Conservation (phyloP, 2,113 vertebrate species). For the Eudyptes chrysolophus region DNA sequence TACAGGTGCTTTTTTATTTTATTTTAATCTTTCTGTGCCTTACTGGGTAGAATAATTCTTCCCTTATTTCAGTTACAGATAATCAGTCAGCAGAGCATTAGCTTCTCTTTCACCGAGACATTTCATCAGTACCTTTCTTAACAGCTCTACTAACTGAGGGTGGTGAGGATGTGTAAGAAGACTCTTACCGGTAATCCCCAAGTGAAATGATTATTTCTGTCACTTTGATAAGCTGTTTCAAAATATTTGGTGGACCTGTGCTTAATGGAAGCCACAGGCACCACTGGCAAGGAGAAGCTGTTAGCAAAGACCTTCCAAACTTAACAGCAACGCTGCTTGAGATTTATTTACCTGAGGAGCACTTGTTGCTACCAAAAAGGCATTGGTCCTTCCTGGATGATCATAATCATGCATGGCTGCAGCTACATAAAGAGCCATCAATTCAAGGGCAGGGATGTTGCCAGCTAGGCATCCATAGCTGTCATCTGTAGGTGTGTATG, state of each 20-base stretch:
- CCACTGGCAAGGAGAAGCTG: not conserved
- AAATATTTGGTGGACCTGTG: not conserved
- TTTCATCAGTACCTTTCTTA: not conserved
- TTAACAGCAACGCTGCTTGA: not conserved
- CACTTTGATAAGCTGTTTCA: not conserved
- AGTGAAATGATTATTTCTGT: not conserved
- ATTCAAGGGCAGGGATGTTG: constrained; percentile 94
- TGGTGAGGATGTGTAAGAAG: not conserved
- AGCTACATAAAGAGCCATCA: constrained; percentile 98
- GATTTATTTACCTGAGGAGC: constrained; percentile 87
- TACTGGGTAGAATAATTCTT: not conserved
- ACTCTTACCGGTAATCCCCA: not conserved
- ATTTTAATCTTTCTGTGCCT: not conserved
- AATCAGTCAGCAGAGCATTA: not conserved
- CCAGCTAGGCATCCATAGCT: constrained; percentile 91
- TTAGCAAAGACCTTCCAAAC: not conserved
- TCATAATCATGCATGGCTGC: constrained; percentile 99
- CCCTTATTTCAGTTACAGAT: not conserved
- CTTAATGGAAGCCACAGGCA: not conserved
- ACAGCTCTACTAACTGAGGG: not conserved
- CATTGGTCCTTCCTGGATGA: constrained; percentile 95
- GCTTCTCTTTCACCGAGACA: not conserved
- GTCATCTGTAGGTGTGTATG: constrained; percentile 82
- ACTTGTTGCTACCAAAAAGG: constrained; percentile 95
- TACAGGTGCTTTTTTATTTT: not conserved